These are phyloP conservation scores for Lineus longissimus DNA, from an alignment of 1,140 invertebrate genomes.

Conservation along the genomic window DNA sequence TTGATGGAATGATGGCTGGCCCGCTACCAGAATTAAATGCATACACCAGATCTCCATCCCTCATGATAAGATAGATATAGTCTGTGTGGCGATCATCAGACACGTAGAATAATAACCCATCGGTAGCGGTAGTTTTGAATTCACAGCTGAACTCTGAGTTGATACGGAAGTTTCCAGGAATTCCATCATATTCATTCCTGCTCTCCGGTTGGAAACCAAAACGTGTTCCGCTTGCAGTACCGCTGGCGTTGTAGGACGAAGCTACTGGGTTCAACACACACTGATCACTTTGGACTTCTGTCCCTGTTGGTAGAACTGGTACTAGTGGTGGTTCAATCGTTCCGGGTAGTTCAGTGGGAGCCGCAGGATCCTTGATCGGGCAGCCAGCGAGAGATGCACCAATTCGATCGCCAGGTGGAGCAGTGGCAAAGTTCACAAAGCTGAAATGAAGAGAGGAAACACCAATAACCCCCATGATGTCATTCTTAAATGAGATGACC, in stretches of 20 bases:
- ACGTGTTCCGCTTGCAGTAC: constrained; percentile 26
- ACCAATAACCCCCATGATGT: no score
- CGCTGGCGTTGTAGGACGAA: constrained; percentile 24
- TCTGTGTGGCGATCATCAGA: constrained; percentile 64
- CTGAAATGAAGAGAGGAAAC: constrained; percentile 22
- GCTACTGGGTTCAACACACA: constrained; percentile 30
- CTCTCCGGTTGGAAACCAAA: constrained; percentile 58
- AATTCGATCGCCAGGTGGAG: constrained; percentile 58
- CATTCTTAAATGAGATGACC: no score
- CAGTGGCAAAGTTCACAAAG: constrained; percentile 76
- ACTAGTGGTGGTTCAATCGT: constrained; percentile 5
- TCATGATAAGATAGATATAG: constrained; percentile 76
- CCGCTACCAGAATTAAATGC: constrained; percentile 71
- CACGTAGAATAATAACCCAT: constrained; percentile 85
- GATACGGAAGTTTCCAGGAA: constrained; percentile 33
- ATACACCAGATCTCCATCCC: constrained; percentile 70
- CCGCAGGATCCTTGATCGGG: constrained; percentile 39
- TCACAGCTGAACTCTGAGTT: constrained; percentile 69
- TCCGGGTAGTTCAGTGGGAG: constrained; percentile 6
- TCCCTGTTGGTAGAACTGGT: constrained; percentile 8
- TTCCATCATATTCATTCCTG: constrained; percentile 65
- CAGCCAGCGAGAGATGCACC: constrained; percentile 70
- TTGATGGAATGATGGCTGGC: constrained; percentile 58
- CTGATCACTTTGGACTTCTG: no score
- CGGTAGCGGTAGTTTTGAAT: constrained; percentile 71